Conservation (phyloP, 2,797 vertebrate species). For the Myotis vivesi region DNA sequence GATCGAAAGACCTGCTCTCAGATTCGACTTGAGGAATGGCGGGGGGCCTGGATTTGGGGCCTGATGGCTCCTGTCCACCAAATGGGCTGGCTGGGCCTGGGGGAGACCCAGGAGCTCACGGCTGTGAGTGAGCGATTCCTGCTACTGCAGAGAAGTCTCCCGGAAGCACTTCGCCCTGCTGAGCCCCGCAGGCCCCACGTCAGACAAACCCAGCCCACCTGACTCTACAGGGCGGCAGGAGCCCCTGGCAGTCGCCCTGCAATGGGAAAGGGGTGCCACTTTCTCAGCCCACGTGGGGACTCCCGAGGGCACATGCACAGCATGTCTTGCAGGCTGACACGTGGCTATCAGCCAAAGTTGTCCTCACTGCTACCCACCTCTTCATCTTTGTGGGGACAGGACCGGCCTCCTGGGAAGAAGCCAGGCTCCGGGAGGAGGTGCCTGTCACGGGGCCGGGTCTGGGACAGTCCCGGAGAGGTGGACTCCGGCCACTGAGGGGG, state of each 20-base stretch:
- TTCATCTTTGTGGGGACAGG: background rate
- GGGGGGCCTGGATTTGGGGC: background rate
- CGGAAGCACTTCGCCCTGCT: fast-evolving
- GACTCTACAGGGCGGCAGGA: background rate
- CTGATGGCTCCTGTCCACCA: background rate
- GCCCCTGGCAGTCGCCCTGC: background rate
- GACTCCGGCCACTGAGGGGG: background rate
- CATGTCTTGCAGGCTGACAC: background rate
- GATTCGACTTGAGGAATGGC: background rate
- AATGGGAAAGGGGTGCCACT: background rate
- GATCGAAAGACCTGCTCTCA: background rate
- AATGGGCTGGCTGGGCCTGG: background rate
- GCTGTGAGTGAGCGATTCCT: background rate
- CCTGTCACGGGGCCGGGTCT: background rate
- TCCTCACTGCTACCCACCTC: fast-evolving
- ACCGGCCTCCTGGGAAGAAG: background rate
- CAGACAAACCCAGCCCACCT: background rate
- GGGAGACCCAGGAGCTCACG: background rate
- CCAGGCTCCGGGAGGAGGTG: background rate
- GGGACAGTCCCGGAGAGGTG: background rate
- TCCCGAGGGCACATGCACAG: fast-evolving
- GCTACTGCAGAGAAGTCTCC: background rate
- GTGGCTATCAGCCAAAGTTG: background rate
- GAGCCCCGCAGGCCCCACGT: background rate
- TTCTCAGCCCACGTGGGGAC: background rate